Percentiles rank a stretch among this genome's conserved stretches.
These are phyloP conservation scores for Pyrrhosoma nymphula DNA, from an alignment of 2,888 invertebrate species.

Conservation along the genomic window DNA sequence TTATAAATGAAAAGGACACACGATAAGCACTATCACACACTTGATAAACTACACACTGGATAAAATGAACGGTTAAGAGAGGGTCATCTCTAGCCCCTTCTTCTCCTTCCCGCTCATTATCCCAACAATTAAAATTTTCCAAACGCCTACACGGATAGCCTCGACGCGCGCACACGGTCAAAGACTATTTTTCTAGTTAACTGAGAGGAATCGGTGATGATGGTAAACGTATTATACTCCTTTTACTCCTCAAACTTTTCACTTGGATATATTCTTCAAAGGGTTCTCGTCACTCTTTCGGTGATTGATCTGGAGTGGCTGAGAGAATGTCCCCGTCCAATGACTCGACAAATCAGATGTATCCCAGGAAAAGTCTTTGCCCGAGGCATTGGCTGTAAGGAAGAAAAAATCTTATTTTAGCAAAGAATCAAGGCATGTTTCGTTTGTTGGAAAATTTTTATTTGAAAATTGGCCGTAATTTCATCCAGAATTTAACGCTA, in stretches of 20 bases:
- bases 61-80: neutral
- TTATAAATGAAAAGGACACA: slow-evolving; percentile 13
- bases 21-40: slow-evolving; percentile 38
- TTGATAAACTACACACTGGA: slow-evolving; percentile 14
- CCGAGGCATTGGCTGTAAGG: neutral
- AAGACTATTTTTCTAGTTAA: neutral
- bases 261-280: neutral
- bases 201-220: neutral
- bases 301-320: neutral
- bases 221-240: neutral
- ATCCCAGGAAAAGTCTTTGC: neutral
- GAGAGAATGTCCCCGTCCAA: neutral
- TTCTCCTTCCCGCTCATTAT: slow-evolving; percentile 4
- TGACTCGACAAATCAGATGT: neutral
- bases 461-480: no score
- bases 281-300: neutral
- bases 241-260: neutral
- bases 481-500: no score
- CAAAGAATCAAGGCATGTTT: no score
- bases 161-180: neutral
- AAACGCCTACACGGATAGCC: neutral
- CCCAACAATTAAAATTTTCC: neutral
- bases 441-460: no score
- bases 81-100: neutral
- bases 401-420: neutral